Conservation (phyloP, 2,797 vertebrate genomes). For the Malurus leucopterus region DNA sequence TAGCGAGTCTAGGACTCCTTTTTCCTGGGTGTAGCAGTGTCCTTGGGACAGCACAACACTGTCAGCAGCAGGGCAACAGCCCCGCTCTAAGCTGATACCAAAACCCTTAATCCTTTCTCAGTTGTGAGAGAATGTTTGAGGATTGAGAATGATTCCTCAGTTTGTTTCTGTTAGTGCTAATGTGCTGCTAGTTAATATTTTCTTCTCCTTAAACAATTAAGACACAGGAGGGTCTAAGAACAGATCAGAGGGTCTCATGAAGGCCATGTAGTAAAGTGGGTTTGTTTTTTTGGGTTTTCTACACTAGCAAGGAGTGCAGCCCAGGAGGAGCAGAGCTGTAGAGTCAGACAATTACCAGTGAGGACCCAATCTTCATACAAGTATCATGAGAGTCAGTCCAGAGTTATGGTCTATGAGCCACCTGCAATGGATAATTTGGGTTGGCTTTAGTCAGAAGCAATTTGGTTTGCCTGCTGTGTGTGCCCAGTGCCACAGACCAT, state of each 20-base stretch:
- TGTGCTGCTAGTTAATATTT: background rate
- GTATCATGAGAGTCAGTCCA: background rate
- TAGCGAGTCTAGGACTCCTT: background rate
- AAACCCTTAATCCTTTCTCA: background rate
- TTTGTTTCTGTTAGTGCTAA: background rate
- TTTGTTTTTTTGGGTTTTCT: background rate
- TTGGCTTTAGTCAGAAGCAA: background rate
- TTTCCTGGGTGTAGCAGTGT: background rate
- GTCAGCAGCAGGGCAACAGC: rapidly evolving
- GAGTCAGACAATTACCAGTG: background rate
- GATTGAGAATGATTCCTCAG: background rate
- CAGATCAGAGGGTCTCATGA: background rate
- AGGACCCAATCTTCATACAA: background rate
- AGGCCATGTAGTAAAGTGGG: background rate
- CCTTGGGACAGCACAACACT: background rate
- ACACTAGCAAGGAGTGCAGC: background rate
- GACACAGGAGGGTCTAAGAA: background rate
- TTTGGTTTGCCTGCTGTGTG: background rate
- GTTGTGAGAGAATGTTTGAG: background rate
- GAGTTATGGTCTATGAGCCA: background rate
- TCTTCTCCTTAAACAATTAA: background rate
- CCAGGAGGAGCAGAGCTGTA: background rate
- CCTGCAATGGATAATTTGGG: background rate
- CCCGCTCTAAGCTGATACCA: background rate
- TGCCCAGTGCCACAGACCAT: rapidly evolving